Conservation (phyloP, 2,113 vertebrate species). For the Alligator mississippiensis region DNA sequence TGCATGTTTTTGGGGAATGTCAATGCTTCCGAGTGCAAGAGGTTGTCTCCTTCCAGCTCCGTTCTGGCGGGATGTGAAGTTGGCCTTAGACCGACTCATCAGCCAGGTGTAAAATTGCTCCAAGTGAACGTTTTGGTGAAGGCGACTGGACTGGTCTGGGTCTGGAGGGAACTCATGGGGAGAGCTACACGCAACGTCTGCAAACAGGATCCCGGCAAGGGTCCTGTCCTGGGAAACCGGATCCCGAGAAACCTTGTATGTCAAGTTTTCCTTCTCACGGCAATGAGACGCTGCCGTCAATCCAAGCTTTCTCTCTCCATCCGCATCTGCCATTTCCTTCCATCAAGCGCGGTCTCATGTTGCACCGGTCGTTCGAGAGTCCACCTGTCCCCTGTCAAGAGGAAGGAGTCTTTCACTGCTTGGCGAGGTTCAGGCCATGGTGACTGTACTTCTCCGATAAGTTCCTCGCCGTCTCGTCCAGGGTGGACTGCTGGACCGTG, state of each 20-base stretch:
- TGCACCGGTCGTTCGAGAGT: neutral
- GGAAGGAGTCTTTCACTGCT: neutral
- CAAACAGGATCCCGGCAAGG: neutral
- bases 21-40: too few relatives aligned
- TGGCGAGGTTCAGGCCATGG: neutral
- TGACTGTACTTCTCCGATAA: conserved; percentile 27
- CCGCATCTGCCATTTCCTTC: too few relatives aligned
- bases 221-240: neutral
- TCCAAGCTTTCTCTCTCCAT: too few relatives aligned
- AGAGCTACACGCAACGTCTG: neutral
- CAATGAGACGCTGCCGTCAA: neutral
- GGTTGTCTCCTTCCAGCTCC: neutral
- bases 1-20: neutral
- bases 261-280: too few relatives aligned
- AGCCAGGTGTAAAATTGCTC: neutral
- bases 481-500: conserved; percentile 65
- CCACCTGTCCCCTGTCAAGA: neutral
- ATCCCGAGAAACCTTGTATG: neutral
- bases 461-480: conserved; percentile 71
- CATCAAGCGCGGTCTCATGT: neutral
- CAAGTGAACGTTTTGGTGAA: too few relatives aligned
- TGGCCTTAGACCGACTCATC: neutral
- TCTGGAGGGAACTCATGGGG: neutral
- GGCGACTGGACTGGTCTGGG: too few relatives aligned
- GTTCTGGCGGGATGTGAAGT: neutral